Base-by-base conservation (phyloP, 2,113 vertebrate species). In the Holacanthus passer region DNA sequence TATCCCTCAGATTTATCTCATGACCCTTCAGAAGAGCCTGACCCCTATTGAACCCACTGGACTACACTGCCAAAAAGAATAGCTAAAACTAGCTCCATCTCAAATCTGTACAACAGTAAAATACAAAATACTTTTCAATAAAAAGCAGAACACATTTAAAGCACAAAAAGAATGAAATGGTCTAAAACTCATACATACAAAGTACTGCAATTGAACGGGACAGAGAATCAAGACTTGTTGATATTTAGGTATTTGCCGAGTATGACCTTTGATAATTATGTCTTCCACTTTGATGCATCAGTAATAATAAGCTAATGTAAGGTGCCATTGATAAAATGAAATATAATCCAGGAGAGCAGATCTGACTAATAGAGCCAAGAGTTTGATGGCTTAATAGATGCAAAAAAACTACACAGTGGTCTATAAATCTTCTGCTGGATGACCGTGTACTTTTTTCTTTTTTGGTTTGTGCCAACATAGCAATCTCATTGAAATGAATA, bases 401-500 rank as follows among this genome's bases (percentile, higher is more conserved):
- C 53, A 29, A 7, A 29, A 29, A 17, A 13, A 56, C 24, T 2
- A 27, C 52, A 56, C 13, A 1, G 53, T 16, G 13, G 11, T 55
- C 27, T 55, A 27, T 55, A 55, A 27, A 19, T 20, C 17, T 56
- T 3, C 3, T 56, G 27, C n/a, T 53, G 47, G 31, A 53, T 17
- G 47, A 52, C 47, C 70, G 17, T 56, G 59, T 2, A 2, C 22
- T 35, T 4, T 32, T 20, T 1, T n/a, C 3, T 58, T 58, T 31
- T 19, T 32, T 1, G n/a, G n/a, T n/a, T 3, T 3, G 37, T 66
- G 68, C 31, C 81, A 73, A 27, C 43, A 65, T 48, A 20, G 31
- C 8, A 10, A 27, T 17, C 50, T 66, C 12, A 66, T 20, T 72
- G 17, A 72, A 55, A 82, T 48, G 63, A 82, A 81, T 12, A 31